Conservation (phyloP, 2,797 vertebrate genomes). For the Acanthiza pusilla region DNA sequence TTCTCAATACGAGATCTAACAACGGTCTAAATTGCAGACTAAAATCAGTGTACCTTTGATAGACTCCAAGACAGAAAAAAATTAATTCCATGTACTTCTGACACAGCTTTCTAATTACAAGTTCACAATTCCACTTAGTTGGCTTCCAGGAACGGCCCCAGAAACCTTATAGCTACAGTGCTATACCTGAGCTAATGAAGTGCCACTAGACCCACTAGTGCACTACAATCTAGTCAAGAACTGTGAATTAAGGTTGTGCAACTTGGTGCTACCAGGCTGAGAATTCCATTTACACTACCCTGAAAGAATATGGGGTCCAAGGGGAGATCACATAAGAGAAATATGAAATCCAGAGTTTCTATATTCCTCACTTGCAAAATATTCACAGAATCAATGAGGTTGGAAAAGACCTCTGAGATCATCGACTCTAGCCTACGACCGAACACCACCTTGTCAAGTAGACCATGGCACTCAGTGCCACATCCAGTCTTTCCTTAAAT, state of each 20-base stretch:
- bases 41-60: background rate
- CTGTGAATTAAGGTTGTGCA: background rate
- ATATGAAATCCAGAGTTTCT: background rate
- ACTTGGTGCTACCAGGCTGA: background rate
- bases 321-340: accelerated
- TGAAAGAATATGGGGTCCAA: background rate
- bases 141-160: background rate
- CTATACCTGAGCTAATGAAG: background rate
- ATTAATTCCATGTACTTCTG: background rate
- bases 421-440: background rate
- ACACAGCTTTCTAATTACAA: background rate
- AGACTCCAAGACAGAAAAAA: background rate
- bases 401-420: background rate
- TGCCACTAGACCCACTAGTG: background rate
- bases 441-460: background rate
- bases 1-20: background rate
- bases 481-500: background rate
- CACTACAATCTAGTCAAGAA: background rate
- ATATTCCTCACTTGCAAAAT: background rate
- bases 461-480: background rate
- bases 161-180: background rate
- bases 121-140: background rate
- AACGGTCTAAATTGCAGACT: background rate
- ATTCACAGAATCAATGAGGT: background rate
- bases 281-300: background rate